Conservation (phyloP, 2,797 vertebrate genomes). For the Micrastur ruficollis region DNA sequence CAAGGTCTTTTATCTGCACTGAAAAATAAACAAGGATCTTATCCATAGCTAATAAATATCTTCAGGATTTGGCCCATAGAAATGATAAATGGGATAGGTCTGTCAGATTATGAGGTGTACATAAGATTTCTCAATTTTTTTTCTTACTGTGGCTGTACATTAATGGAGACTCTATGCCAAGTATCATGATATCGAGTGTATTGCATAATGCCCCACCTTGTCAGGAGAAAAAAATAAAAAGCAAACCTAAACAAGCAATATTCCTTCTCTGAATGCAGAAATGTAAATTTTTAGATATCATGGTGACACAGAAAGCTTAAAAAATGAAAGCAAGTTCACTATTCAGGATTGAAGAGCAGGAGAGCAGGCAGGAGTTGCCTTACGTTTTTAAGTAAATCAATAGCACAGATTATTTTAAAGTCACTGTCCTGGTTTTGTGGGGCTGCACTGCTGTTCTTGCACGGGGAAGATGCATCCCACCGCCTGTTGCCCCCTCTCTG, state of each 20-base stretch:
- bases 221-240: neutral
- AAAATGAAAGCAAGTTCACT: neutral
- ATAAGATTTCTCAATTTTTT: conserved; percentile 9
- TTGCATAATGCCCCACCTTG: neutral
- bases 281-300: neutral
- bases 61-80: neutral
- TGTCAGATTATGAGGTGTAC: neutral
- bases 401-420: neutral
- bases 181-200: neutral
- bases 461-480: neutral
- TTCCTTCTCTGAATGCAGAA: neutral
- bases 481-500: neutral
- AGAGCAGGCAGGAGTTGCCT: neutral
- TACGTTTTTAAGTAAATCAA: neutral
- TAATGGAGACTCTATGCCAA: neutral
- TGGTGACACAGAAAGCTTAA: neutral
- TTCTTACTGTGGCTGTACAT: neutral
- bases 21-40: conserved; percentile 1
- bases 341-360: neutral
- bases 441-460: neutral
- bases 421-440: neutral
- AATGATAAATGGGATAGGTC: neutral
- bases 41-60: neutral
- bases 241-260: neutral
- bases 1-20: neutral